Evolutionary conservation across 2,113 vertebrate genomes (phyloP).

Genomic region (human (Homo sapiens)): DNA sequence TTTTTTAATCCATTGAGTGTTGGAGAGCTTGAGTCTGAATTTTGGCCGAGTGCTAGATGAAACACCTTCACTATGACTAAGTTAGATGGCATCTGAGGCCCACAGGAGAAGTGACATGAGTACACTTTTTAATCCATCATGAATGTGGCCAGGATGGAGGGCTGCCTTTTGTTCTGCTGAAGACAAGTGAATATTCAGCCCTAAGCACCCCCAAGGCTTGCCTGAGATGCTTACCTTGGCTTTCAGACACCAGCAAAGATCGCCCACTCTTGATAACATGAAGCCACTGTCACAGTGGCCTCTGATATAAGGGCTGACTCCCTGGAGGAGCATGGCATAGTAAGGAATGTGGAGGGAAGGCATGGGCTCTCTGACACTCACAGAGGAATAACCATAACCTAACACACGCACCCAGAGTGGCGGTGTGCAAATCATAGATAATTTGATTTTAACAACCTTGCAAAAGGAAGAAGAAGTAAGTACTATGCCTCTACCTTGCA

Average conservation of each 20-base stretch:
- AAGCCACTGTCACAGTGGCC: not conserved
- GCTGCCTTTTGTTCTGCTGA: not conserved
- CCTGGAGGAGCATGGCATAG: not conserved
- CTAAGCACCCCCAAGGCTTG: not conserved
- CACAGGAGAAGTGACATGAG: not conserved
- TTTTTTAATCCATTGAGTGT: not conserved
- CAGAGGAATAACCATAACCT: not conserved
- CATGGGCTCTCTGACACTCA: not conserved
- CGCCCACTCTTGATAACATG: not conserved
- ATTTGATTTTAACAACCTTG: not conserved
- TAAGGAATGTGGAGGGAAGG: too few species aligned
- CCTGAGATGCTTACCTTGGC: not conserved
- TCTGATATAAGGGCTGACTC: not conserved
- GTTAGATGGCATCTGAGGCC: not conserved
- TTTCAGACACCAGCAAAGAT: conserved; percentile 11
- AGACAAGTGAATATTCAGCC: not conserved
- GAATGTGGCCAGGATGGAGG: not conserved
- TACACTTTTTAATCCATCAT: not conserved
- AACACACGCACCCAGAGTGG: not conserved
- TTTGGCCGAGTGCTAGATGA: not conserved
- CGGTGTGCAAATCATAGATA: not conserved
- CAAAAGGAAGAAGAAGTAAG: not conserved
- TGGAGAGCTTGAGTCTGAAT: not conserved
- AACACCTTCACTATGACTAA: not conserved
- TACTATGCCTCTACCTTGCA: not conserved